Evolutionary conservation across 2,113 vertebrate genomes (phyloP), one percentile per base, ranked within the genome.

Genomic region (Bungarus multicinctus): DNA sequence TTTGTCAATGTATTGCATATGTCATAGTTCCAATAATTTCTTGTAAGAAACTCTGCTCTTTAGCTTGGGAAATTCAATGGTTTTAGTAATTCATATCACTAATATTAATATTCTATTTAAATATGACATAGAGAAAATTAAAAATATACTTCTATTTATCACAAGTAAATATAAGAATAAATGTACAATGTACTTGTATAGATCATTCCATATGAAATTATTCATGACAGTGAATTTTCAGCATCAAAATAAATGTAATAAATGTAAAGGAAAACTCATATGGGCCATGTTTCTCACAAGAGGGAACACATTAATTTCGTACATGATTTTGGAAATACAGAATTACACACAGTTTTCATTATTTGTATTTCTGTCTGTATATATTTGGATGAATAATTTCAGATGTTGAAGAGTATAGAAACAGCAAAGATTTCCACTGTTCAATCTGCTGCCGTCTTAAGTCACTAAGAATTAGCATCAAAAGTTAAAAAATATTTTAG

Each of bases 1-100:
- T 90, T 47, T 64, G 45, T n/a, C 27, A 69, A 14, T n/a, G 43
- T 30, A 50, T 47, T n/a, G 27, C 30, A 30, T n/a, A 90, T 60
- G 88, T 85, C 69, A 91, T 90, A 94, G 16, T 93, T 90, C 53
- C 16, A 23, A 87, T 89, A 90, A 95, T 96, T 16, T 95, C 94
- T 12, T 92, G 54, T 64, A 96, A 91, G 54, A 57, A 94, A 86
- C 85, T 94, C 23, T 90, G 90, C 85, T 90, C 90, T 90, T 11
- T 81, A 91, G 89, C 16, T 27, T 55, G 53, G 12, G 30, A n/a
- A 87, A 87, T 18, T 20, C 30, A n/a, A 23, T 34, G 8, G 11
- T 45, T 89, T 94, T 1, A 0, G 14, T 94, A 95, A 18, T 81
- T 81, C 43, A 94, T 89, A 88, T 69, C 64, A 95, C 92, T 92